Evolutionary conservation across 2,888 invertebrate species (phyloP).

Genomic region (Schrankia costaestrigalis): DNA sequence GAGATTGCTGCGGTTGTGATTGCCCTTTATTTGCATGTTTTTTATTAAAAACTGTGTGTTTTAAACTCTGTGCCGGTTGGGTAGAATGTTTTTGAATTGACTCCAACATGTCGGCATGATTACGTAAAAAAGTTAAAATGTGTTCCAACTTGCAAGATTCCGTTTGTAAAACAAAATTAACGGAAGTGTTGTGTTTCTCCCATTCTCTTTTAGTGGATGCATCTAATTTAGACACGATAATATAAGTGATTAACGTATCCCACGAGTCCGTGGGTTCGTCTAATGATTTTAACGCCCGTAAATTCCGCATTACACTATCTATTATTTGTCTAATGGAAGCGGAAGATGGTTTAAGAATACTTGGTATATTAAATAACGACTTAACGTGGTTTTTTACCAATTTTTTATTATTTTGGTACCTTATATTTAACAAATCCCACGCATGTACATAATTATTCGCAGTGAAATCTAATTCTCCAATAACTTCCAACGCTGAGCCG

Average conservation of each 20-base stretch:
- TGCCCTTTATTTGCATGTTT: not conserved
- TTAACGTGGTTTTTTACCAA: not conserved
- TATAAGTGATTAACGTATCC: conserved; percentile 4
- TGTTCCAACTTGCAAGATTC: not conserved
- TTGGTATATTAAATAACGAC: not conserved
- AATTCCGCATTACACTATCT: not conserved
- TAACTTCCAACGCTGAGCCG: not conserved
- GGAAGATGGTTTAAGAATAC: not conserved
- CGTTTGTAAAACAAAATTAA: too few species aligned
- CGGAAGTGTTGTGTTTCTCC: not conserved
- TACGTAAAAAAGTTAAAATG: conserved; percentile 1
- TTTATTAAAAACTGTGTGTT: not conserved
- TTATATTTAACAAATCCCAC: not conserved
- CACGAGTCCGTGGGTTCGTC: conserved; percentile 1
- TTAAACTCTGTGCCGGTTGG: not conserved
- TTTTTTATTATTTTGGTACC: not conserved
- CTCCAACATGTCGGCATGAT: conserved; percentile 4
- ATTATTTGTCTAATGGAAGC: conserved; percentile 1
- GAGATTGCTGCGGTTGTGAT: not conserved
- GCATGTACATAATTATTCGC: not conserved
- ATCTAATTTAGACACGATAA: not conserved
- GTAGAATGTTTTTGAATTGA: not conserved
- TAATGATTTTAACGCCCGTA: conserved; percentile 1
- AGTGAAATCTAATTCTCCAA: not conserved
- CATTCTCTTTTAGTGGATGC: conserved; percentile 1